A percentile compares a stretch with the other conserved stretches of the same genome.
These are phyloP conservation scores for Tolmerus cingulatus DNA, from an alignment of 2,888 invertebrate genomes.

Conservation along the genomic window DNA sequence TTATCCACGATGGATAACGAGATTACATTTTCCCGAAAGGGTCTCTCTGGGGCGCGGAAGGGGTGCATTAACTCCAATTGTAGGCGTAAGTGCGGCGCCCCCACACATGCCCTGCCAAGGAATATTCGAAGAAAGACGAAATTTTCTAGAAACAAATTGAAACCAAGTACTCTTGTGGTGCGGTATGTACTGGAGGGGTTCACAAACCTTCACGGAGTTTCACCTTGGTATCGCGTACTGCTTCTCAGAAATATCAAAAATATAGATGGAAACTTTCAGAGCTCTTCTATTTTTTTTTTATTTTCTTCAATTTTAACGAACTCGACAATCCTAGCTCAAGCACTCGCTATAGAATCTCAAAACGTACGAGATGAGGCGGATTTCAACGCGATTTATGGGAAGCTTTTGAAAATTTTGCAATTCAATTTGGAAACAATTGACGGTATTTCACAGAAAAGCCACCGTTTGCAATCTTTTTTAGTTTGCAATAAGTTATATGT, in stretches of 20 bases:
- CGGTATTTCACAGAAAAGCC: background rate
- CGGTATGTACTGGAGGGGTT: background rate
- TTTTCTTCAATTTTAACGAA: background rate
- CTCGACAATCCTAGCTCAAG: background rate
- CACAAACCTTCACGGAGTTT: background rate
- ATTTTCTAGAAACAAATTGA: background rate
- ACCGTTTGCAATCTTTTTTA: background rate
- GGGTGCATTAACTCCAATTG: background rate
- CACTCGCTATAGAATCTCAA: background rate
- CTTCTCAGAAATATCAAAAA: background rate
- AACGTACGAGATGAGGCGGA: background rate
- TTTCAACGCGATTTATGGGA: background rate
- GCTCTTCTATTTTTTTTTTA: background rate
- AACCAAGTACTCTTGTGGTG: background rate
- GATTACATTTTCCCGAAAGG: background rate
- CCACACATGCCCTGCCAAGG: background rate
- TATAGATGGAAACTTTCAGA: background rate
- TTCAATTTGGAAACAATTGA: background rate
- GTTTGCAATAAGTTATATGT: background rate
- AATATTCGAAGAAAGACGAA: background rate
- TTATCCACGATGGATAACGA: background rate
- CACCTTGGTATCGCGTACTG: background rate
- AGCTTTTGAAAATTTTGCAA: background rate
- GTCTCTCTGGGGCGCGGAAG: background rate
- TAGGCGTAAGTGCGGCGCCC: background rate